Evolutionary conservation across 1,140 invertebrate genomes (phyloP).

Genomic region (Solen grandis): DNA sequence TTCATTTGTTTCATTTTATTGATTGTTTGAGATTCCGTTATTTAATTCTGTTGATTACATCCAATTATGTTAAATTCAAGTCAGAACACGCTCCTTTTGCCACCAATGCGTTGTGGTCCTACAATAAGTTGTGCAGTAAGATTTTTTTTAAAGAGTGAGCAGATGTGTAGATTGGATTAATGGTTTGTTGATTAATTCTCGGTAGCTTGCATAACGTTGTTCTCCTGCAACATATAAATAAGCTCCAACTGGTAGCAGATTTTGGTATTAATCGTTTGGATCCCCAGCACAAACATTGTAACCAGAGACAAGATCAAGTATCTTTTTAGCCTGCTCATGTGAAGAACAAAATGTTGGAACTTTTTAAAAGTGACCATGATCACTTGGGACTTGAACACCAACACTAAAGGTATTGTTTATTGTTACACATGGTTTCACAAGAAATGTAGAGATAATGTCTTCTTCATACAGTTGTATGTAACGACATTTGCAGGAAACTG

Average conservation of each 20-base stretch:
- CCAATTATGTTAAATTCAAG: not conserved
- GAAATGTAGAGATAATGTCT: no score
- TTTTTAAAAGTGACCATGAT: not conserved
- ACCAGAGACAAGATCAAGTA: no score
- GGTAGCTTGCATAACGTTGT: not conserved
- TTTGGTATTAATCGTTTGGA: not conserved
- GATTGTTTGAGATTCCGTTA: not conserved
- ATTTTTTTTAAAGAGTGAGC: not conserved
- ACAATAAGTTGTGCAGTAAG: not conserved
- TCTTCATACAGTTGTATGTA: not conserved
- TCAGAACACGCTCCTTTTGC: not conserved
- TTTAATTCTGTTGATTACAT: not conserved
- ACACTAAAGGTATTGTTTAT: not conserved
- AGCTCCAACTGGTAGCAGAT: not conserved
- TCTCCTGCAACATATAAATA: not conserved
- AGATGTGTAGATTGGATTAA: not conserved
- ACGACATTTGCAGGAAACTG: no score
- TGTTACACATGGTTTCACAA: not conserved
- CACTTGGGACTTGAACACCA: not conserved
- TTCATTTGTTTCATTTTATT: not conserved
- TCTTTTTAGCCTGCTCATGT: no score
- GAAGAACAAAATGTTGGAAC: not conserved
- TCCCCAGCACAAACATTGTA: conserved; percentile 9
- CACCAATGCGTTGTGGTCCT: not conserved
- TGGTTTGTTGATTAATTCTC: not conserved